These are phyloP conservation scores for Macroglossus sobrinus DNA, from an alignment of 2,113 vertebrate genomes.

Conservation along the genomic window DNA sequence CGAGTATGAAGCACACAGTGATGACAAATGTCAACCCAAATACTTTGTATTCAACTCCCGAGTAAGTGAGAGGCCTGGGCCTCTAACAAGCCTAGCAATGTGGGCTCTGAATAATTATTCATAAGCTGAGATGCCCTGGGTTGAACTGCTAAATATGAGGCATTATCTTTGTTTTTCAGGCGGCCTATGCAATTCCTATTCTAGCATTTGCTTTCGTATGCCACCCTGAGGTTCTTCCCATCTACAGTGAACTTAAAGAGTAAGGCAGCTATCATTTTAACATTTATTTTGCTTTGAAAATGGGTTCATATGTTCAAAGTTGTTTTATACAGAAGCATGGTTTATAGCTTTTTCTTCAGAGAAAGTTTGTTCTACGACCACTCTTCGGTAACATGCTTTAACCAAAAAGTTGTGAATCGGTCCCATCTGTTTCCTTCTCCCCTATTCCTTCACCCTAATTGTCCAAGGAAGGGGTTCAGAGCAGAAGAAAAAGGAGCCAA, in stretches of 20 bases:
- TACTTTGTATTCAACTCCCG: constrained; percentile 97
- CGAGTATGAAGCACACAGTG: constrained; percentile 82
- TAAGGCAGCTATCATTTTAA: constrained; percentile 80
- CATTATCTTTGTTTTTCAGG: constrained; percentile 86
- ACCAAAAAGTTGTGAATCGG: background rate
- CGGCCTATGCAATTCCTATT: constrained; percentile 97
- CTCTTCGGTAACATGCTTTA: background rate
- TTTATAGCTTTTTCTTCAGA: background rate
- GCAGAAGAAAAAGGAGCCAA: background rate
- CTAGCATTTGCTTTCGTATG: constrained; percentile 98
- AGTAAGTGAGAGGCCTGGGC: constrained; percentile 79
- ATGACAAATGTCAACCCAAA: constrained; percentile 92
- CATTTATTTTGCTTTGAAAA: constrained; percentile 66
- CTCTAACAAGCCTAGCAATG: background rate
- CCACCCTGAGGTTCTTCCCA: constrained; percentile 97
- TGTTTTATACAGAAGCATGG: background rate
- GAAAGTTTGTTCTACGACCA: background rate
- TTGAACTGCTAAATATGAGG: constrained; percentile 54
- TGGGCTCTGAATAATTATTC: constrained; percentile 41
- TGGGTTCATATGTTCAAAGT: background rate
- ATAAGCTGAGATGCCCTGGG: constrained; percentile 6
- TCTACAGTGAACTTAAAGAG: constrained; percentile 99
- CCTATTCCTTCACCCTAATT: background rate
- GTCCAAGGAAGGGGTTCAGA: background rate
- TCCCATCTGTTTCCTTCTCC: background rate